Evolutionary conservation across 92 coral and sea anemone species (phyloP), one percentile per base, ranked within the genome.

Genomic region (Zoanthus gigantus): DNA sequence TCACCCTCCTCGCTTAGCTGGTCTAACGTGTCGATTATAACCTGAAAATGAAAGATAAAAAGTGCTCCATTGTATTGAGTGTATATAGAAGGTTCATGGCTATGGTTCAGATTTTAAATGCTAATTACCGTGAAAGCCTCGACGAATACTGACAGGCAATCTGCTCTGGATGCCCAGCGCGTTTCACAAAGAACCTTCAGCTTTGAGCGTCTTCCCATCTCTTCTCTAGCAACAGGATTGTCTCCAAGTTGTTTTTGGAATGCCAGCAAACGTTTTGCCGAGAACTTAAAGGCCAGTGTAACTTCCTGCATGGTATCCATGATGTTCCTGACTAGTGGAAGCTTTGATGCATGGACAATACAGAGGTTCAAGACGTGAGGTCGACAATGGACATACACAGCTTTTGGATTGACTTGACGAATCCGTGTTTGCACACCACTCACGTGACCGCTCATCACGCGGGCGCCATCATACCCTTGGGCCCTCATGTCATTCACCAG

Each of bases 161-260:
- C 77, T 73, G 77, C 77, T 28, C 84, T 14, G 78, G 89, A 78
- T 28, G 87, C 90, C 93, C 93, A 86, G 17, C 93, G 52, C 56
- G 93, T 90, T 60, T 90, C 92, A 72, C 90, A 90, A 63, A 85
- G 89, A 9, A 65, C 79, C 53, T 74, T 71, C 13, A 90, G 92
- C 58, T 90, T 90, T 4, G 88, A 72, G 57, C 72, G 69, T 48
- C 88, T 90, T 32, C 88, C 88, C 91, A 89, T 89, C 72, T 89
- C 91, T 42, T 89, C 91, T 31, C 84, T 76, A 45, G 80, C 76
- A 47, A 5, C 82, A 16, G 88, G 76, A 56, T 68, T 84, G 12
- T 89, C 42, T 52, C 69, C 30, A 13, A 90, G 87, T 56, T 77
- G 85, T 74, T 90, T 74, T 12, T 90, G 47, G 67, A 90, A 86